These are phyloP conservation scores for Rosalia funebris DNA, from an alignment of 2,888 invertebrate species.

Conservation along the genomic window DNA sequence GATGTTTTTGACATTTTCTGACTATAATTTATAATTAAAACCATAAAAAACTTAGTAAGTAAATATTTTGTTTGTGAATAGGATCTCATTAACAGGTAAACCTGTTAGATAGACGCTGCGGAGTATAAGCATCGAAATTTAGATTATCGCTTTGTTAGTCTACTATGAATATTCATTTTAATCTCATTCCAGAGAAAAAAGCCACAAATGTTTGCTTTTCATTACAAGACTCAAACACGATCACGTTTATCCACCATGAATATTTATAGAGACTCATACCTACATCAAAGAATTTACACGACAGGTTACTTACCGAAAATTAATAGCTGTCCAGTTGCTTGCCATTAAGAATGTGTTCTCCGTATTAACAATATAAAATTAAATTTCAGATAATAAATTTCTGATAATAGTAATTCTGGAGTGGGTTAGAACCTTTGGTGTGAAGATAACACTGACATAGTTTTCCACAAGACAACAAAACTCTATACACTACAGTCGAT, in stretches of 20 bases:
- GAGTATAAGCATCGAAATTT: conserved; percentile 3
- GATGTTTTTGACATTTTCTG: no score
- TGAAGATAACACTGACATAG: no score
- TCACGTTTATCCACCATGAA: conserved; percentile 8
- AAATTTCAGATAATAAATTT: no score
- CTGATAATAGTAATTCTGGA: no score
- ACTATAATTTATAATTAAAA: no score
- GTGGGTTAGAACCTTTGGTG: no score
- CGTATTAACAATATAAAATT: no score
- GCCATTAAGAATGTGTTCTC: no score
- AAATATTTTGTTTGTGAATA: no score
- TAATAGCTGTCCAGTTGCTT: neutral
- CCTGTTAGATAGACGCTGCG: neutral
- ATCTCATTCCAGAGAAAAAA: conserved; percentile 13
- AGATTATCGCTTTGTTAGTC: conserved; percentile 3
- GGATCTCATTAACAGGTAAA: conserved; percentile 18
- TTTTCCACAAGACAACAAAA: no score
- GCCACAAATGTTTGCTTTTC: conserved; percentile 20
- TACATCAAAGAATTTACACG: neutral
- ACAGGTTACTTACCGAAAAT: neutral
- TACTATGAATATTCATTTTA: conserved; percentile 26
- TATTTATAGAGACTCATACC: conserved; percentile 1
- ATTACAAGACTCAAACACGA: conserved; percentile 19
- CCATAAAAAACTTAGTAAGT: no score
- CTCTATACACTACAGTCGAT: no score